A percentile compares a stretch with the other conserved stretches of the same genome.
phyloP scores from a whole-genome alignment of 1,140 invertebrate species.

The Ylistrum balloti region DNA sequence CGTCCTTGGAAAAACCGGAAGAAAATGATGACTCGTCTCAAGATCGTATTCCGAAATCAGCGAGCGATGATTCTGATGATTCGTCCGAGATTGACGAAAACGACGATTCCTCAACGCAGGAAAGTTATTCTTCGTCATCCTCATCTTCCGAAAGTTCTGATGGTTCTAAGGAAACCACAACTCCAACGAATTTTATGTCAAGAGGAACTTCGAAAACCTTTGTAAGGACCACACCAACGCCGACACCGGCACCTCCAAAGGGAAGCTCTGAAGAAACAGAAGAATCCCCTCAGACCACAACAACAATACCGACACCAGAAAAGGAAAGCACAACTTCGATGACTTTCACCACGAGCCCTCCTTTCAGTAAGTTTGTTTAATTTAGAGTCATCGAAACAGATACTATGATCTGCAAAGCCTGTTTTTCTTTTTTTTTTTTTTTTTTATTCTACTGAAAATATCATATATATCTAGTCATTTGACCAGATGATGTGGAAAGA shows the following conservation, averaged over 20 bases:
- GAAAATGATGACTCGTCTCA: neutral
- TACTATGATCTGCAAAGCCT: no score
- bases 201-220: neutral
- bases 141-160: neutral
- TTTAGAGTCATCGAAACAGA: no score
- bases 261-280: neutral
- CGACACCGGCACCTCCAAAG: neutral
- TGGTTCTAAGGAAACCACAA: neutral
- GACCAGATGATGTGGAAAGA: no score
- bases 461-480: no score
- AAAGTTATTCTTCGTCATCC: neutral
- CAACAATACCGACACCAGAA: neutral
- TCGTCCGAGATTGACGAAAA: neutral
- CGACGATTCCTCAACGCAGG: neutral
- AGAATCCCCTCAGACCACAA: neutral
- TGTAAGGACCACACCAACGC: neutral
- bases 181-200: neutral
- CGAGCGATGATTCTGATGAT: neutral
- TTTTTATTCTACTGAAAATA: no score
- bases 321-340: neutral
- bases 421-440: no score
- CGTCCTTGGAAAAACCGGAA: neutral
- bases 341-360: neutral
- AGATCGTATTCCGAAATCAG: slow-evolving; percentile 2
- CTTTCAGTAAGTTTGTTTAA: neutral